Evolutionary conservation across 1,140 invertebrate species (phyloP), one percentile per base, ranked within the genome.

Genomic region (Brachionus manjavacas): DNA sequence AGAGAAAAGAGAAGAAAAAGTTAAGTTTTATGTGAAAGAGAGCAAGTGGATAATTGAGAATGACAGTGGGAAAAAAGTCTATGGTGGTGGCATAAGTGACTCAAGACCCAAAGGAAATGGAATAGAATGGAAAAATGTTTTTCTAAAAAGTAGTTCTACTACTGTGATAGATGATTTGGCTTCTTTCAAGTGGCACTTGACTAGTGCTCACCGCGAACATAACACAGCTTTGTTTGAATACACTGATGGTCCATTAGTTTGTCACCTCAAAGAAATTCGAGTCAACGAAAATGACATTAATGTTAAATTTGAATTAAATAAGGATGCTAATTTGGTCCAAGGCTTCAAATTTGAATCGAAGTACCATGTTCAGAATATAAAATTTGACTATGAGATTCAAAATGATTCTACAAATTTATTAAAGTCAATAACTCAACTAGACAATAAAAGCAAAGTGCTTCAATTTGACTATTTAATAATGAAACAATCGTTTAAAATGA

Each of bases 351-450:
- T 35, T 68, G 64, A 68, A 68, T 68, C 64, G 12, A 68, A 68
- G 25, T 28, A 68, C 64, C 64, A 68, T 14, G 6, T 68, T 11
- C 14, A 68, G 8, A 68, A 35, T 68, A 68, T 68, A 35, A 68
- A 68, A 68, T 68, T 68, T 68, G 25, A 68, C 64, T 68, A 68
- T 68, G 64, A 68, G 9, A 68, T 68, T 68, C 64, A 68, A 68
- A 68, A 68, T 28, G 64, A 68, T 68, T 68, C 64, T 25, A 68
- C 20, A 68, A 1, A 35, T 68, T 68, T 68, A 14, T 11, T 68
- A 68, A 68, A 35, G 8, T 68, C 64, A 68, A 68, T 68, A 25
- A 68, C 28, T 68, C 64, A 68, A 14, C 31, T 68, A 28, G 64
- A 68, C 64, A 28, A 68, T 20, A 2, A 68, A 25, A 68, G 64